phyloP scores from a whole-genome alignment of 2,797 vertebrate genomes.

The Rhinogobio ventralis region DNA sequence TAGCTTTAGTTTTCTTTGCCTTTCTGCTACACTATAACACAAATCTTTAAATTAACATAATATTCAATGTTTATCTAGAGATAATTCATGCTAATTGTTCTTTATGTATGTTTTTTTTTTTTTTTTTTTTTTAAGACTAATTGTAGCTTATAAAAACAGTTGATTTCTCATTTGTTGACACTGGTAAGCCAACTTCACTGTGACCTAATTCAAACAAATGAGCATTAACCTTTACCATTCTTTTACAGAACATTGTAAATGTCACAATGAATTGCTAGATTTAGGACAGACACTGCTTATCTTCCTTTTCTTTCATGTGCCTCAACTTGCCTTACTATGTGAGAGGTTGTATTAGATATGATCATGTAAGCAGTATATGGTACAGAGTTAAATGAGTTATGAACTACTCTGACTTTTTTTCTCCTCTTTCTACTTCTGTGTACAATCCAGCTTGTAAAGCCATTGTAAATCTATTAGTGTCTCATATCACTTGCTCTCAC shows the following conservation, averaged over 20 bases:
- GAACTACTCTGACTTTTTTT: not conserved
- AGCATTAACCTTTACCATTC: not conserved
- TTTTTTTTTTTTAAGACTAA: too few relatives aligned
- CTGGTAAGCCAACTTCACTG: not conserved
- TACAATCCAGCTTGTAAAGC: not conserved
- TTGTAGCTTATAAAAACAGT: not conserved
- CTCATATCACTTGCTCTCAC: not conserved
- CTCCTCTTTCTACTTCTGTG: not conserved
- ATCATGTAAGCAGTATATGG: not conserved
- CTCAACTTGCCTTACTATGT: slow-evolving; percentile 7
- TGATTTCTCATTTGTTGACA: slow-evolving; percentile 7
- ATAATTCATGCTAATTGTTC: not conserved
- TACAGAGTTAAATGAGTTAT: not conserved
- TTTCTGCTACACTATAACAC: not conserved
- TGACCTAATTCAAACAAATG: not conserved
- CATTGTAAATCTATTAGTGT: not conserved
- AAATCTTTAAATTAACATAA: not conserved
- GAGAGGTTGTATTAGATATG: not conserved
- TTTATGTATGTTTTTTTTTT: not conserved
- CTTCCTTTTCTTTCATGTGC: not conserved
- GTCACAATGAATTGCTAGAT: slow-evolving; percentile 17
- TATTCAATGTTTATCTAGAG: not conserved
- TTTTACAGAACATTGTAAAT: not conserved
- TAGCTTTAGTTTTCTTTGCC: not conserved
- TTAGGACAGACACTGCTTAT: not conserved